Evolutionary conservation across 2,797 vertebrate species (phyloP), one percentile per base, ranked within the genome.

Genomic region (Gorsachius magnificus): DNA sequence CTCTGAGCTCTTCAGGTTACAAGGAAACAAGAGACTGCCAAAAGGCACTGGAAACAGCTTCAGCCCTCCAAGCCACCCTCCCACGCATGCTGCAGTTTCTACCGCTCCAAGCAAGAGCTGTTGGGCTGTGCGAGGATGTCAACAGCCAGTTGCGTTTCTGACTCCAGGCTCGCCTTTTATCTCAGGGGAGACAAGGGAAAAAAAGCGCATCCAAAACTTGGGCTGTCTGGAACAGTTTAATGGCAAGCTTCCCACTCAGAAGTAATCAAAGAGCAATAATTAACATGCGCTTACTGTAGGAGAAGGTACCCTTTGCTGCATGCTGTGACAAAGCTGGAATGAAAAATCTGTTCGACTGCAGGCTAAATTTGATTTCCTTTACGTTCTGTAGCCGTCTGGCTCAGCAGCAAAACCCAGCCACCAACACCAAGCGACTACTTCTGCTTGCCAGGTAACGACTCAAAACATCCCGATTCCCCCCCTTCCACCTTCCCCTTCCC

Each of bases 211-310:
- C 92, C 77, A 78, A 96, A 94, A 65, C 89, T 56, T 5, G 31
- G 86, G 96, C 96, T 96, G 97, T 96, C 97, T 97, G 96, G 93
- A 94, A 96, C n/a, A 74, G 94, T 96, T 97, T 85, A 89, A 87
- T 96, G 97, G 97, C 96, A 97, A 95, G 76, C 86, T 97, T 97
- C 97, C 96, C 96, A 61, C 95, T 97, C 94, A 77, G 45, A 96
- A 97, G 93, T 72, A 97, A 97, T 97, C 96, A 96, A 94, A 97
- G 96, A 88, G 95, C 96, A 96, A 96, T 97, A 97, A 97, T 97
- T 97, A 98, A 96, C 95, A 93, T 6, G 81, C 77, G 6, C 92
- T 97, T 94, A 83, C 95, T 97, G 96, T 95, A 93, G 78, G 87
- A 95, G 57, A 95, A 97, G 93, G 96, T 95, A 90, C 86, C 90